A percentile compares a stretch with the other conserved stretches of the same genome.
phyloP scores from a whole-genome alignment of 2,888 invertebrate genomes.

The Dasypolia templi region DNA sequence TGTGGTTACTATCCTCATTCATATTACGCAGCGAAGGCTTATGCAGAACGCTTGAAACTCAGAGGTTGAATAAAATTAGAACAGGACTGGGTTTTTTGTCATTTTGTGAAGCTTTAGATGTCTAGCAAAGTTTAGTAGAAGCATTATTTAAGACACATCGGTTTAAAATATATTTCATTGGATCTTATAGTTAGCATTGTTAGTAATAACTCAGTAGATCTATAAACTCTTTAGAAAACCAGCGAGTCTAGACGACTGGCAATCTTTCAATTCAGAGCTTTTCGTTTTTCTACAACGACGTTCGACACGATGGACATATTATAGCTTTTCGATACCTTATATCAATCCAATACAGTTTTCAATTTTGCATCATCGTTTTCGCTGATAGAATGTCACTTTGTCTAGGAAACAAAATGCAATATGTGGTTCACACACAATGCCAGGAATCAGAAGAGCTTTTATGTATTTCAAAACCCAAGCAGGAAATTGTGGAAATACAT shows the following conservation, averaged over 20 bases:
- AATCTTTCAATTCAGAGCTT: too few species aligned
- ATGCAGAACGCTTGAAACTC: constrained; percentile 32
- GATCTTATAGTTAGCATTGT: neutral
- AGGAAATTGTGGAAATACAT: neutral
- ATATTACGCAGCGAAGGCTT: constrained; percentile 24
- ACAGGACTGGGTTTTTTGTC: neutral
- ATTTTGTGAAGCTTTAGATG: constrained; percentile 16
- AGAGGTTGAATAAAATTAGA: constrained; percentile 36
- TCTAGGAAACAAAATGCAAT: too few species aligned
- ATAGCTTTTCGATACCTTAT: too few species aligned
- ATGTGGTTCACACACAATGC: neutral
- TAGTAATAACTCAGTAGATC: neutral
- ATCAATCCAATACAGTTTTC: too few species aligned
- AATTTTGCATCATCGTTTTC: neutral
- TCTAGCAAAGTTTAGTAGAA: neutral
- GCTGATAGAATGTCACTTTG: neutral
- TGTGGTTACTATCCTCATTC: constrained; percentile 25
- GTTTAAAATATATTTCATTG: neutral
- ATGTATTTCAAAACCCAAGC: neutral
- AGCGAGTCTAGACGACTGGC: neutral
- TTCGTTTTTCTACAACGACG: too few species aligned
- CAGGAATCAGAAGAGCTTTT: neutral
- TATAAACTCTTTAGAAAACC: neutral
- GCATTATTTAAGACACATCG: constrained; percentile 13
- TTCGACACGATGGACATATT: too few species aligned